Conservation (phyloP, 1,140 invertebrate genomes). For the Trinorchestia longiramus region DNA sequence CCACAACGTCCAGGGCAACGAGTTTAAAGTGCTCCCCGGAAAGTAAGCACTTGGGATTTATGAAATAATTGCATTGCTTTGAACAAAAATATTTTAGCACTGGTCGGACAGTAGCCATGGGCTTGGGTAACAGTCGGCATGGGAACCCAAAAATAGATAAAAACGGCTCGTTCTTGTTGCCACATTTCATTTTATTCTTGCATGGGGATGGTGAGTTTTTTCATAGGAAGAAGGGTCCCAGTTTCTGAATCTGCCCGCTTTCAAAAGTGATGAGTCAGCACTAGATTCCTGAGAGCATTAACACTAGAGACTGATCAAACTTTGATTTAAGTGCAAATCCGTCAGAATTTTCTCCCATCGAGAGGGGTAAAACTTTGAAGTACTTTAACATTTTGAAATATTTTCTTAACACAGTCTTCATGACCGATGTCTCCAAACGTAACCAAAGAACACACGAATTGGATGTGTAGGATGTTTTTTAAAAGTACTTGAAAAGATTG, state of each 20-base stretch:
- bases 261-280: not conserved
- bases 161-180: no score
- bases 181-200: no score
- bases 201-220: not conserved
- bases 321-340: not conserved
- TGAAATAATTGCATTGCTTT: not conserved
- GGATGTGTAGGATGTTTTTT: no score
- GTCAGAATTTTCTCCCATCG: not conserved
- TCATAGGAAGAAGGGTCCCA: not conserved
- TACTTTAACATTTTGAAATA: not conserved
- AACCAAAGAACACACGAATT: no score
- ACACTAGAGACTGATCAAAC: not conserved
- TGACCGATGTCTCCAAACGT: no score
- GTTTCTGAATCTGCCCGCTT: not conserved
- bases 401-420: no score
- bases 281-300: not conserved
- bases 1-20: conserved; percentile 78
- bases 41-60: conserved; percentile 76
- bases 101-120: no score
- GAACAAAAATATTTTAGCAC: not conserved
- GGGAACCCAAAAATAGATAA: no score
- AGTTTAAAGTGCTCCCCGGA: conserved; percentile 84
- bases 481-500: no score
- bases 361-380: not conserved
- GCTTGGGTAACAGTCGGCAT: no score